phyloP scores from a whole-genome alignment of 2,797 vertebrate genomes.

The Macroramphosus scolopax region DNA sequence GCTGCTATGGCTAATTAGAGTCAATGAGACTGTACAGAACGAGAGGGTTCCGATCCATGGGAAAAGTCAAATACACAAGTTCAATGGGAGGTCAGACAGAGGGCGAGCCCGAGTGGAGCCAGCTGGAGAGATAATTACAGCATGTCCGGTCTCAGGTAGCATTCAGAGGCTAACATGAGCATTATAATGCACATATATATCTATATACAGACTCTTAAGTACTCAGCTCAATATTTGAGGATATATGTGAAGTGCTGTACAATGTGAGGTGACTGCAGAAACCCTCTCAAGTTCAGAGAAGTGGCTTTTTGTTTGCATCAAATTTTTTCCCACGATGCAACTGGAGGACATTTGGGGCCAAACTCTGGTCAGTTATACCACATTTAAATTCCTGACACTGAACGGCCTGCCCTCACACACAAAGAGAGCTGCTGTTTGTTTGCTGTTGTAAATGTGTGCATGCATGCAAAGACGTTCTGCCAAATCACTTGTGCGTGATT shows the following conservation, averaged over 20 bases:
- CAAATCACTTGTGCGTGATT: conserved; percentile 7
- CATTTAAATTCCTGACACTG: conserved; percentile 12
- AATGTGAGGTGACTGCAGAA: no score
- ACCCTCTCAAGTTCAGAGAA: no score
- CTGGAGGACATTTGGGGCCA: neutral
- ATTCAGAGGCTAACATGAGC: no score
- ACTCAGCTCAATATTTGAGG: no score
- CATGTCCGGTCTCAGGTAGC: conserved; percentile 6
- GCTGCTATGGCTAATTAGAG: conserved; percentile 59
- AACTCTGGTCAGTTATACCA: neutral
- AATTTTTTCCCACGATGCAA: conserved; percentile 2
- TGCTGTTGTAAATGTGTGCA: conserved; percentile 1
- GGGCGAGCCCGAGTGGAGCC: conserved; percentile 4
- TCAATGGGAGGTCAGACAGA: conserved; percentile 43
- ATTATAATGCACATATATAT: no score
- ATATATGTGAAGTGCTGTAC: no score
- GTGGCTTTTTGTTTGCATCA: neutral
- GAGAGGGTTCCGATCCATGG: conserved; percentile 34
- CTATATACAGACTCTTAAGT: no score
- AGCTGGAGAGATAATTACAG: neutral
- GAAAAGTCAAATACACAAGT: conserved; percentile 44
- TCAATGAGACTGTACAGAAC: conserved; percentile 40
- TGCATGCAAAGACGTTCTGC: conserved; percentile 4
- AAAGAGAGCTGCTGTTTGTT: neutral
- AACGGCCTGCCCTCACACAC: neutral